phyloP scores from a whole-genome alignment of 2,113 vertebrate genomes.

The Carassius carassius region DNA sequence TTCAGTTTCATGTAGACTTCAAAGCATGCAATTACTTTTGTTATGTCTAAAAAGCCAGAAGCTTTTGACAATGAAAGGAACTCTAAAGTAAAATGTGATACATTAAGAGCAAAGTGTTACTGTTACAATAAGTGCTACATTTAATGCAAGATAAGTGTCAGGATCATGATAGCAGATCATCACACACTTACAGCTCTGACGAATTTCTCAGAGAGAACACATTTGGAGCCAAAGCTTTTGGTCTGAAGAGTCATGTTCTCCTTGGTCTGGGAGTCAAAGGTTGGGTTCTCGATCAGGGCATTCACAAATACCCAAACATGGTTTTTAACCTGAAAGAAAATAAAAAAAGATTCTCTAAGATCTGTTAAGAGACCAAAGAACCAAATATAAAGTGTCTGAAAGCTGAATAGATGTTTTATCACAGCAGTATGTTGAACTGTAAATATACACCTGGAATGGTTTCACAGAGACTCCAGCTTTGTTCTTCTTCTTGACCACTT shows the following conservation, averaged over 20 bases:
- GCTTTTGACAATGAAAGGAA: background rate
- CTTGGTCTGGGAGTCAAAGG: constrained; percentile 98
- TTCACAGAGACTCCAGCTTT: constrained; percentile 98
- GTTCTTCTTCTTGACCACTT: constrained; percentile 99
- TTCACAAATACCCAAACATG: constrained; percentile 99
- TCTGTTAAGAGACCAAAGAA: background rate
- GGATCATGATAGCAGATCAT: background rate
- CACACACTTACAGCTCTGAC: constrained; percentile 86
- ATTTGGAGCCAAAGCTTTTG: constrained; percentile 98
- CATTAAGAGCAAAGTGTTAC: background rate
- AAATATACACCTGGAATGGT: constrained; percentile 90
- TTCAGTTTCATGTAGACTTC: background rate
- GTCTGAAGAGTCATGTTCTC: constrained; percentile 99
- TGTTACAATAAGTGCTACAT: background rate
- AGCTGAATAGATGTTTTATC: background rate
- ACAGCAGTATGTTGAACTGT: background rate
- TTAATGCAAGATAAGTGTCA: background rate
- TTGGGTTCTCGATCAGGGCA: constrained; percentile 95
- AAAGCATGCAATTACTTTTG: background rate
- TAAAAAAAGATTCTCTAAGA: constrained; percentile 27
- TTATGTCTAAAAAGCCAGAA: background rate
- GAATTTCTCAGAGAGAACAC: constrained; percentile 93
- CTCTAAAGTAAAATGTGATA: background rate
- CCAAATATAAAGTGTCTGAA: background rate
- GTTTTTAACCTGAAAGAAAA: constrained; percentile 89